These are phyloP conservation scores for Stictonetta naevosa DNA, from an alignment of 2,113 vertebrate genomes.

Conservation along the genomic window DNA sequence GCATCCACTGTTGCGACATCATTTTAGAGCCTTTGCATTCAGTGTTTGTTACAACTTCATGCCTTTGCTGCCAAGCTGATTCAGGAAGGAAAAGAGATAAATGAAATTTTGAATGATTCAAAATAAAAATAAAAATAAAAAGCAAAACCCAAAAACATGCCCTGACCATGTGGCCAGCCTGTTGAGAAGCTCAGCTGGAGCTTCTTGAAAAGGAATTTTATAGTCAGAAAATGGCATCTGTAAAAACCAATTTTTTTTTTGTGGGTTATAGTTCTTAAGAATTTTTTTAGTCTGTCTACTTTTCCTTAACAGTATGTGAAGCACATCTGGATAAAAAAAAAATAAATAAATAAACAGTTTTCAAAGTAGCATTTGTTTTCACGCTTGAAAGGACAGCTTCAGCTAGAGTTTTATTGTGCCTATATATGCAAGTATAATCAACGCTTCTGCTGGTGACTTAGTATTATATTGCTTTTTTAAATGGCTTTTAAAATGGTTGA, in stretches of 20 bases:
- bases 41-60: not conserved
- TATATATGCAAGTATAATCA: constrained; percentile 30
- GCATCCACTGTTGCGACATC: not conserved
- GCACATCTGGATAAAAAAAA: constrained; percentile 36
- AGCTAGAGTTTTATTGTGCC: not conserved
- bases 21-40: not conserved
- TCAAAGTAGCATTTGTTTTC: constrained; percentile 46
- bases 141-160: not conserved
- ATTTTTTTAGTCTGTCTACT: not conserved
- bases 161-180: not conserved
- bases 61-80: not conserved
- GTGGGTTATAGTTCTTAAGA: not conserved
- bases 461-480: constrained; percentile 29
- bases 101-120: not conserved
- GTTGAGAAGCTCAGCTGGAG: not conserved
- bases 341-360: constrained; percentile 2
- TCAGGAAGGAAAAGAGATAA: not conserved
- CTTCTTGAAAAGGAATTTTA: not conserved
- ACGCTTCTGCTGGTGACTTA: constrained; percentile 31
- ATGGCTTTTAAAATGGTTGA: constrained; percentile 9
- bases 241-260: not conserved
- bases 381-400: constrained; percentile 23
- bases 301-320: constrained; percentile 1
- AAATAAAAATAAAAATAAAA: not conserved
- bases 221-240: not conserved